Conservation (phyloP, 2,888 invertebrate genomes). For the Parochlus steinenii region DNA sequence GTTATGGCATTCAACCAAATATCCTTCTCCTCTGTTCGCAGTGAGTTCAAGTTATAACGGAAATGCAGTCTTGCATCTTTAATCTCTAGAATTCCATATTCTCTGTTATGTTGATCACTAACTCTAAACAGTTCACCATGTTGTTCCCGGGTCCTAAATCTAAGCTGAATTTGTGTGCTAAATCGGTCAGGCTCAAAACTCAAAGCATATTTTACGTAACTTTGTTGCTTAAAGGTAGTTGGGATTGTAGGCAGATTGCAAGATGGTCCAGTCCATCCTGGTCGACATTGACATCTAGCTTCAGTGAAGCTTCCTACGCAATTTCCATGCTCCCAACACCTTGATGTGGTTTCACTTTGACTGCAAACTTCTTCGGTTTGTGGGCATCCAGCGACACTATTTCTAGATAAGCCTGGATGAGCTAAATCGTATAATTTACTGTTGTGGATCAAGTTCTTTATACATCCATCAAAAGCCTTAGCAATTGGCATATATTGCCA, state of each 20-base stretch:
- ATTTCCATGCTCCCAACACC: constrained; percentile 87
- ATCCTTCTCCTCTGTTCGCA: constrained; percentile 77
- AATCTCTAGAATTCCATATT: constrained; percentile 84
- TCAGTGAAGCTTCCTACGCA: constrained; percentile 83
- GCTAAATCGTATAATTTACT: constrained; percentile 91
- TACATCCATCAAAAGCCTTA: constrained; percentile 89
- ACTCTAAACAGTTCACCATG: constrained; percentile 88
- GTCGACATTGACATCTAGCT: constrained; percentile 83
- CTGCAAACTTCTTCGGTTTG: constrained; percentile 87
- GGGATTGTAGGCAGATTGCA: constrained; percentile 75
- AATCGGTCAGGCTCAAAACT: constrained; percentile 88
- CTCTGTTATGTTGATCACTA: constrained; percentile 84
- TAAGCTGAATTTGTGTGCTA: constrained; percentile 79
- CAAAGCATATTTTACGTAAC: constrained; percentile 91
- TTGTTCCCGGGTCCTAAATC: constrained; percentile 85
- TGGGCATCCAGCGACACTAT: constrained; percentile 79
- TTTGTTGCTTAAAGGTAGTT: constrained; percentile 82
- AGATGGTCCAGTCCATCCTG: constrained; percentile 87
- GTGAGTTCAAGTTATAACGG: constrained; percentile 81
- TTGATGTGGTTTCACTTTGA: constrained; percentile 65
- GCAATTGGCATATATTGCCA: constrained; percentile 85
- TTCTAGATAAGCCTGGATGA: constrained; percentile 73
- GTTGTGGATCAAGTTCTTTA: constrained; percentile 88
- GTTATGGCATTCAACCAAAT: constrained; percentile 79
- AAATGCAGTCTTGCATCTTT: constrained; percentile 81